Conservation (phyloP, 92 coral and sea anemone genomes). For the Nematostella vectensis region DNA sequence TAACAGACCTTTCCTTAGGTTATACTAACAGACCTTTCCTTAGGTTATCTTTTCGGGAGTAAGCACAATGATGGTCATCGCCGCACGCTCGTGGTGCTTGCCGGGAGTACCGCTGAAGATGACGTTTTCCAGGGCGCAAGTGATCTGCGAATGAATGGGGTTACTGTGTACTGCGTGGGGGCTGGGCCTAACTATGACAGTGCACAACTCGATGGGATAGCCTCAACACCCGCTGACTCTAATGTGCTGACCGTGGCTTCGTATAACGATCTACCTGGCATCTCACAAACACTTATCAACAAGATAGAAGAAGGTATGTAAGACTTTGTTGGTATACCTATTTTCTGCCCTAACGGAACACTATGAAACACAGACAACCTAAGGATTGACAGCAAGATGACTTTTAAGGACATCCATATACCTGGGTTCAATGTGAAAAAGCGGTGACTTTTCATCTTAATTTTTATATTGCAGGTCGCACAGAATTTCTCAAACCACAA, state of each 20-base stretch:
- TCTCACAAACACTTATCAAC: slow-evolving; percentile 34
- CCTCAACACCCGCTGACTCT: slow-evolving; percentile 33
- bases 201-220: slow-evolving; percentile 56
- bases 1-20: too few species aligned
- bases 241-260: slow-evolving; percentile 37
- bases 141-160: slow-evolving; percentile 44
- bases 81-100: slow-evolving; percentile 54
- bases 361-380: too few species aligned
- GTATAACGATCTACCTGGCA: slow-evolving; percentile 12
- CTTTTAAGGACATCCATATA: too few species aligned
- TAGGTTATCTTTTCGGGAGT: slow-evolving; percentile 43
- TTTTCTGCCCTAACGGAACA: too few species aligned
- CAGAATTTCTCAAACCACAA: slow-evolving; percentile 20
- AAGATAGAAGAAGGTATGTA: slow-evolving; percentile 66
- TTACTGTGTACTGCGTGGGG: slow-evolving; percentile 54
- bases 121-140: slow-evolving; percentile 61
- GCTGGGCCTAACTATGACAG: slow-evolving; percentile 48
- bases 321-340: neutral
- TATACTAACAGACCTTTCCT: too few species aligned
- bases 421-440: too few species aligned
- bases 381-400: too few species aligned
- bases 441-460: too few species aligned
- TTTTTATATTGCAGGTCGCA: too few species aligned
- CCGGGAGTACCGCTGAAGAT: slow-evolving; percentile 73
- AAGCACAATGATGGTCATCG: slow-evolving; percentile 64